Percentiles rank a stretch among this genome's conserved stretches.
Conservation (phyloP, 2,797 vertebrate genomes). For the Sebastes matsubarae region DNA sequence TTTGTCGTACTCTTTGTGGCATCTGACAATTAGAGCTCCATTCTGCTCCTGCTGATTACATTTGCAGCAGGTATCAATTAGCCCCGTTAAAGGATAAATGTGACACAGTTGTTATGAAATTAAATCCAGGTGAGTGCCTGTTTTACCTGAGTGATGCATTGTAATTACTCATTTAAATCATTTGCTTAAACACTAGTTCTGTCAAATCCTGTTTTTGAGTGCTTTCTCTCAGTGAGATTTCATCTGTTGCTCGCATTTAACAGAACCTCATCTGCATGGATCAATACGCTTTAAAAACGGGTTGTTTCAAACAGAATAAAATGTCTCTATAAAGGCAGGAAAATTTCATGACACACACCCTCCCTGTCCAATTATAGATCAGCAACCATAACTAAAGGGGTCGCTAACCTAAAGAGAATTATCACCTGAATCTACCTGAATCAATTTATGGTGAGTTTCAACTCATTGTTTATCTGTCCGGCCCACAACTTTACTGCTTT, state of each 20-base stretch:
- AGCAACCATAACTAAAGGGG: neutral
- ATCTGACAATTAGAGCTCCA: slow-evolving; percentile 42
- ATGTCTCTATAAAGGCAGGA: neutral
- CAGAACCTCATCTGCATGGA: neutral
- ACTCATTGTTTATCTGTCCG: neutral
- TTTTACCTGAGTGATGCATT: slow-evolving; percentile 27
- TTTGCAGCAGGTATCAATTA: slow-evolving; percentile 67
- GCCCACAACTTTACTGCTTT: no score
- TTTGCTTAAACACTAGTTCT: slow-evolving; percentile 19
- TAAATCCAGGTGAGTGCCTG: slow-evolving; percentile 15
- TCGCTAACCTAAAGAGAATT: neutral
- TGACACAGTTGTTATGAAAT: slow-evolving; percentile 50
- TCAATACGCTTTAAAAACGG: neutral
- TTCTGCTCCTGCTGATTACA: slow-evolving; percentile 54
- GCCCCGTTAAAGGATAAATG: slow-evolving; percentile 28
- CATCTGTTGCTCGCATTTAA: neutral
- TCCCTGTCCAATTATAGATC: neutral
- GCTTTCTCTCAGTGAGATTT: neutral
- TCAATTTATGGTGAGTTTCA: neutral
- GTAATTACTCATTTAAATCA: slow-evolving; percentile 36
- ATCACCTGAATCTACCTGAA: neutral
- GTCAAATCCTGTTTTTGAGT: neutral
- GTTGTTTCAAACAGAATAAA: neutral
- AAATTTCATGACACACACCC: neutral
- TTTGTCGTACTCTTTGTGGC: neutral